Conservation (phyloP, 1,140 invertebrate genomes). For the Cydia fagiglandana region DNA sequence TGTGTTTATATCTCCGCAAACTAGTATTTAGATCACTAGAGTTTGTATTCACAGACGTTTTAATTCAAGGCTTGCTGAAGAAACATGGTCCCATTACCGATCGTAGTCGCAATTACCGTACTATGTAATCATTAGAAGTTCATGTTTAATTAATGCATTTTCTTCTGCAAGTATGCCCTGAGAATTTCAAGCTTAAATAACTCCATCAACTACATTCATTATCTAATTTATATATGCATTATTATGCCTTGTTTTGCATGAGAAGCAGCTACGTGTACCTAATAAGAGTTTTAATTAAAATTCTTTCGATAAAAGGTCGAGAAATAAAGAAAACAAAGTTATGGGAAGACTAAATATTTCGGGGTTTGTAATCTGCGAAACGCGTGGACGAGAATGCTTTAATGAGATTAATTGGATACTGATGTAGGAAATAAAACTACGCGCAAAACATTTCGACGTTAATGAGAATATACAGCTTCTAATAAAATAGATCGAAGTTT, state of each 20-base stretch:
- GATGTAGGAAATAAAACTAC: constrained; percentile 22
- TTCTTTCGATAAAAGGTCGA: constrained; percentile 22
- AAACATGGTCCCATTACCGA: background rate
- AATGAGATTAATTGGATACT: constrained; percentile 33
- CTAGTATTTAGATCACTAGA: constrained; percentile 29
- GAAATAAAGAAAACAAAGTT: constrained; percentile 30
- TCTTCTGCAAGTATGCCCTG: background rate
- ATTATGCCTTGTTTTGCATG: constrained; percentile 10
- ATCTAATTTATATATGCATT: constrained; percentile 12
- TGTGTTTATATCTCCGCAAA: constrained; percentile 24
- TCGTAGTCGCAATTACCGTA: background rate
- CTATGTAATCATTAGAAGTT: constrained; percentile 17
- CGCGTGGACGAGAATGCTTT: constrained; percentile 24
- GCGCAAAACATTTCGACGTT: constrained; percentile 13
- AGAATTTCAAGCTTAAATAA: background rate
- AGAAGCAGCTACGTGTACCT: background rate
- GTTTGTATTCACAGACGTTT: constrained; percentile 21
- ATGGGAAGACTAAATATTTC: constrained; percentile 10
- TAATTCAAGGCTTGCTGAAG: constrained; percentile 21
- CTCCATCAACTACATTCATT: constrained; percentile 16
- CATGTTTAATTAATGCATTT: constrained; percentile 19
- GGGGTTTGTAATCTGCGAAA: constrained; percentile 15
- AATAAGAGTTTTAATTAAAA: constrained; percentile 29
- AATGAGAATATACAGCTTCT: constrained; percentile 28
- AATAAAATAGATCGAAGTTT: constrained; percentile 26